Evolutionary conservation across 1,140 invertebrate species (phyloP).

Genomic region (Hirudo medicinalis): DNA sequence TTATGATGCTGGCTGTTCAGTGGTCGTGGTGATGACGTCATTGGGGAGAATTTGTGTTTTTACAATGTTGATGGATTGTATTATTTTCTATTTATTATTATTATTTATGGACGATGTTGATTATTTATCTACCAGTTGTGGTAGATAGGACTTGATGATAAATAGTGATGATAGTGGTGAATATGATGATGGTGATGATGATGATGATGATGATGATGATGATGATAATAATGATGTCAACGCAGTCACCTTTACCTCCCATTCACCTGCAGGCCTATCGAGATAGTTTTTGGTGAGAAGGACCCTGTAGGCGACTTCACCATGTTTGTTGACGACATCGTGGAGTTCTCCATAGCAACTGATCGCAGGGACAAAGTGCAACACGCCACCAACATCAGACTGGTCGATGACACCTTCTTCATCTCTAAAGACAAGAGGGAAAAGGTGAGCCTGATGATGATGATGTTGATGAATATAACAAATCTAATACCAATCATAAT

Average conservation of each 20-base stretch:
- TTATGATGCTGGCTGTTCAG: too few relatives aligned
- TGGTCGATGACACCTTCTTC: slow-evolving; percentile 77
- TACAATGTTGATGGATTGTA: too few relatives aligned
- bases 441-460: slow-evolving; percentile 30
- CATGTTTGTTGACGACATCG: slow-evolving; percentile 48
- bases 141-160: too few relatives aligned
- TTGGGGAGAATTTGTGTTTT: too few relatives aligned
- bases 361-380: slow-evolving; percentile 84
- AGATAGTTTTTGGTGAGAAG: slow-evolving; percentile 88
- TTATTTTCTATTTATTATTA: too few relatives aligned
- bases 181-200: not conserved
- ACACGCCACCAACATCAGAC: slow-evolving; percentile 76
- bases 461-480: too few relatives aligned
- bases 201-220: not conserved
- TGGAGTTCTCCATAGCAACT: slow-evolving; percentile 85
- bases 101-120: too few relatives aligned
- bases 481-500: too few relatives aligned
- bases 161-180: not conserved
- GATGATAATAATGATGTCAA: not conserved
- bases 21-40: too few relatives aligned
- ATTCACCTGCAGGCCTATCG: slow-evolving; percentile 44
- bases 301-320: slow-evolving; percentile 88
- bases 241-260: not conserved
- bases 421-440: slow-evolving; percentile 79
- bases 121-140: too few relatives aligned